Conservation (phyloP, 2,113 vertebrate species). For the Grantiella picta region DNA sequence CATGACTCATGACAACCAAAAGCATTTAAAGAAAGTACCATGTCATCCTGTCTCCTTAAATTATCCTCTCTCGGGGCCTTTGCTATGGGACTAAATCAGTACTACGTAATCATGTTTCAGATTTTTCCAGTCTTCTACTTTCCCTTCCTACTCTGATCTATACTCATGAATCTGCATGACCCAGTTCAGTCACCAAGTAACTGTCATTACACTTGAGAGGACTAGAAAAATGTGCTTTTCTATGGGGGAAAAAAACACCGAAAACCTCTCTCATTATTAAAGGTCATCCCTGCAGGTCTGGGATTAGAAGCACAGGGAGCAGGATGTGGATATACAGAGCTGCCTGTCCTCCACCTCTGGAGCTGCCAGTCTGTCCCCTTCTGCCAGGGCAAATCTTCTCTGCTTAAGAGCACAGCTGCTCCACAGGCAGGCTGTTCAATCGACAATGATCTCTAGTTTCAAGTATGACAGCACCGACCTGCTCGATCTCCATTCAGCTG, state of each 20-base stretch:
- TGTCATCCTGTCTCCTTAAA: background rate
- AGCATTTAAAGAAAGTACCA: background rate
- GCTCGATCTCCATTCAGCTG: slow-evolving; percentile 27
- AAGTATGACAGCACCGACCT: slow-evolving; percentile 70
- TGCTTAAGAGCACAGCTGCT: background rate
- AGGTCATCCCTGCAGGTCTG: slow-evolving; percentile 9
- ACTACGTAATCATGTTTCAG: background rate
- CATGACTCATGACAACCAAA: background rate
- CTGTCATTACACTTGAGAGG: background rate
- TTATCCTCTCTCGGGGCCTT: background rate
- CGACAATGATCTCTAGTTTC: slow-evolving; percentile 20
- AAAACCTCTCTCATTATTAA: background rate
- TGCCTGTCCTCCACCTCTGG: background rate
- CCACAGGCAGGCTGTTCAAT: background rate
- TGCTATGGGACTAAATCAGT: background rate
- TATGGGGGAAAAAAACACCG: background rate
- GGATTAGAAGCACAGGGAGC: background rate
- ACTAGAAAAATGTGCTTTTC: background rate
- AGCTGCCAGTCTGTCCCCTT: background rate
- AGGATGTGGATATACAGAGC: background rate
- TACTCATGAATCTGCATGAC: fast-evolving
- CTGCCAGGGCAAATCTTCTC: background rate
- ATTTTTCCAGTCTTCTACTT: background rate
- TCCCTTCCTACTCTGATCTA: background rate
- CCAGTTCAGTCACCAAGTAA: background rate